These are phyloP conservation scores for Ectropis crepuscularia DNA, from an alignment of 2,888 invertebrate genomes.

Conservation along the genomic window DNA sequence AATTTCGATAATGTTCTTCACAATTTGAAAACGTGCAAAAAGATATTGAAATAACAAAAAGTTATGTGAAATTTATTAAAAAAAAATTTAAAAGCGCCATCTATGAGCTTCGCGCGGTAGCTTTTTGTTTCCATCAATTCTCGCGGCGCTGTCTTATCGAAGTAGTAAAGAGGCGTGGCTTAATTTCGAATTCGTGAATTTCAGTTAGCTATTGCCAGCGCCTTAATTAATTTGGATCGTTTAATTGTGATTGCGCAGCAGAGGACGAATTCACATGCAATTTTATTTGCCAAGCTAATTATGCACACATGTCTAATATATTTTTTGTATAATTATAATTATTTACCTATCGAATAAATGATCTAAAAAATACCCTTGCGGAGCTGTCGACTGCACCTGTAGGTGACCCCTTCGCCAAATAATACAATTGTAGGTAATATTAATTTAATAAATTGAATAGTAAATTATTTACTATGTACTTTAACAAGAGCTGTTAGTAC, in stretches of 20 bases:
- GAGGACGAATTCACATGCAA: background rate
- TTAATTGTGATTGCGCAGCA: background rate
- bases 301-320: conserved; percentile 13
- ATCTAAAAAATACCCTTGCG: conserved; percentile 16
- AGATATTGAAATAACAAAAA: too few relatives aligned
- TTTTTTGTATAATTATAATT: conserved; percentile 10
- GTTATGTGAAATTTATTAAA: too few relatives aligned
- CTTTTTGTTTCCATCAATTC: too few relatives aligned
- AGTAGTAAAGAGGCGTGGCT: too few relatives aligned
- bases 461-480: background rate
- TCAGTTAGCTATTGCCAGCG: too few relatives aligned
- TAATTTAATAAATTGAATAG: background rate
- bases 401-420: conserved; percentile 10
- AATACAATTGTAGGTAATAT: background rate
- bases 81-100: too few relatives aligned
- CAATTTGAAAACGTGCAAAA: too few relatives aligned
- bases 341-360: conserved; percentile 10
- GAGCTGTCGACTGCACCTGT: background rate
- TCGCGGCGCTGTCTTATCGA: too few relatives aligned
- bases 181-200: too few relatives aligned
- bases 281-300: conserved; percentile 5
- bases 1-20: too few relatives aligned
- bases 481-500: background rate
- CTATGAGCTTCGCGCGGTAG: too few relatives aligned
- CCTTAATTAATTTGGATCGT: conserved; percentile 18